Conservation (phyloP, 2,797 vertebrate species). For the Enteromius fasciolatus region DNA sequence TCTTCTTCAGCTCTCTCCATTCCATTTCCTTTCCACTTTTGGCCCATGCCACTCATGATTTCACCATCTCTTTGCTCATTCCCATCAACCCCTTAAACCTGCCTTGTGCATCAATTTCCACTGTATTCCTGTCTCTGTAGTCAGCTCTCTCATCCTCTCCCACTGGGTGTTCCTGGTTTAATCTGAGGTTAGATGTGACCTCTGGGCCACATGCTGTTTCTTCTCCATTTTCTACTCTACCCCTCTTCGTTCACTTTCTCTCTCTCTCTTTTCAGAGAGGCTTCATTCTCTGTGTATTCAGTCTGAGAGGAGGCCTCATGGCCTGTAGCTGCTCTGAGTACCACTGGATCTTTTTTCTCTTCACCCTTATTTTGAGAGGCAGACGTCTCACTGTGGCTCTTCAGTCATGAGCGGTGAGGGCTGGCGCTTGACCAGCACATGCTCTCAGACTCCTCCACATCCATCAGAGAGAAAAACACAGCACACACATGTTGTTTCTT, state of each 20-base stretch:
- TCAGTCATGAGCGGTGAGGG: constrained; percentile 31
- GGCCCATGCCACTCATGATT: constrained; percentile 5
- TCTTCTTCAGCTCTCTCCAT: constrained; percentile 20
- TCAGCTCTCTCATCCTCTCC: constrained; percentile 48
- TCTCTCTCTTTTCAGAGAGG: constrained; percentile 42
- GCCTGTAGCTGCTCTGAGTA: constrained; percentile 45
- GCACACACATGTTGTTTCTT: neutral
- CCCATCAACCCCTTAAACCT: constrained; percentile 61
- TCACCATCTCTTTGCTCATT: constrained; percentile 30
- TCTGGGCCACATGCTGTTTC: constrained; percentile 56
- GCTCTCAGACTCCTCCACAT: constrained; percentile 38
- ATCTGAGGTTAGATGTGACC: constrained; percentile 64
- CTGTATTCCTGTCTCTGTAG: constrained; percentile 30
- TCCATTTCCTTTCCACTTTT: constrained; percentile 4
- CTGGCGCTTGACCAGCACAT: constrained; percentile 43
- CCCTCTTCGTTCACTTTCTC: neutral
- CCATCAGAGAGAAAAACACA: constrained; percentile 35
- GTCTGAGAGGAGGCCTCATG: constrained; percentile 48
- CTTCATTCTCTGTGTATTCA: constrained; percentile 47
- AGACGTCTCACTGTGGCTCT: constrained; percentile 41
- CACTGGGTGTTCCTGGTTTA: constrained; percentile 59
- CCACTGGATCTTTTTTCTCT: neutral
- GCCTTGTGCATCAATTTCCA: constrained; percentile 53
- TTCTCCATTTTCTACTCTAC: constrained; percentile 18
- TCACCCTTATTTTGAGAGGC: constrained; percentile 44